Base-by-base conservation (phyloP, 2,888 invertebrate genomes). In the Philhelius pedissequus region DNA sequence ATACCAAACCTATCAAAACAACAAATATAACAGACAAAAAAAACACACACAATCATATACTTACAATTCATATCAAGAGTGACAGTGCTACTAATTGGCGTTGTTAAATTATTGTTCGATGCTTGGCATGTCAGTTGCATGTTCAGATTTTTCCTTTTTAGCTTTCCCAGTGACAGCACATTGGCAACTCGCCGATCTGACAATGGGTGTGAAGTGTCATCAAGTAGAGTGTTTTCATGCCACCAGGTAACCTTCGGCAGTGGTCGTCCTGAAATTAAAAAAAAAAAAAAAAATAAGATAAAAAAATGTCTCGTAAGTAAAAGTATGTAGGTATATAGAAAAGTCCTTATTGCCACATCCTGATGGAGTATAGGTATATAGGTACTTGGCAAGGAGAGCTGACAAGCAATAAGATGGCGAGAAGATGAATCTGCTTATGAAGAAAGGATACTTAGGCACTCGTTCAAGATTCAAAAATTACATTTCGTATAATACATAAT, bases 51-150 rank as follows among this genome's bases (percentile, higher is more conserved):
- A 80, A 71, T 18, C 52, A 71, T 86, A 94, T 86, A 94, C 95
- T 94, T 90, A 95, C 95, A 92, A 89, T 93, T 93, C 94, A 95
- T 94, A 90, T 95, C 94, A 86, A 96, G 91, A 54, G 93, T 93
- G 87, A 95, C 93, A 80, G 94, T 94, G 86, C 94, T 94, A 82
- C 94, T 93, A 86, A 95, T 93, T 71, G 95, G 95, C 70, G 92
- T 90, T 52, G 94, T 94, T 88, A 93, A 92, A 88, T 95, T 94
- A 90, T 95, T 95, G 91, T 96, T 96, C 87, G 93, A 92, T 50
- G 95, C 95, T 88, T 93, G 93, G 89, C 96, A 96, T 93, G 91
- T 95, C 92, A 87, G 94, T 92, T 86, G 91, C 91, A 91, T 92
- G 89, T 94, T 94, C 76, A 95, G 94, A 91, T 95, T 94, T 87